These are phyloP conservation scores for Carcina quercana DNA, from an alignment of 2,888 invertebrate genomes.

Conservation along the genomic window DNA sequence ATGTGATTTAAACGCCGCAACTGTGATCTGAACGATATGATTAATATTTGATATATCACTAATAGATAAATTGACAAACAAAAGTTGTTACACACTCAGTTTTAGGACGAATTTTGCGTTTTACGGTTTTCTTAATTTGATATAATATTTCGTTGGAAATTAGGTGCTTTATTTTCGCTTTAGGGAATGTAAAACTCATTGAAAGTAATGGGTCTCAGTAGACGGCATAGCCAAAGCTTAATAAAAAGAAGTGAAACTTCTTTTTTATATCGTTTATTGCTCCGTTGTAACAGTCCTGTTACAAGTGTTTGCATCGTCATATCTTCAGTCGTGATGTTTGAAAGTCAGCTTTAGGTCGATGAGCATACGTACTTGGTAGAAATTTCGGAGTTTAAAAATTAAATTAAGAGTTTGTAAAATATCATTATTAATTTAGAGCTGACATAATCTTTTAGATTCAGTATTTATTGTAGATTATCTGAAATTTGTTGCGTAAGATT, in stretches of 20 bases:
- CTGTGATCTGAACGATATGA: slow-evolving; percentile 76
- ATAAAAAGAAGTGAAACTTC: slow-evolving; percentile 63
- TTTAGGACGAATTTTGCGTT: slow-evolving; percentile 32
- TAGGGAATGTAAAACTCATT: slow-evolving; percentile 44
- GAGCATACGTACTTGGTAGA: slow-evolving; percentile 32
- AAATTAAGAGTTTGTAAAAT: slow-evolving; percentile 40
- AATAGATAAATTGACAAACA: slow-evolving; percentile 69
- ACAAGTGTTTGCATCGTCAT: no score
- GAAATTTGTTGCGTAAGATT: no score
- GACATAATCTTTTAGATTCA: slow-evolving; percentile 61
- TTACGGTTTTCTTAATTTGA: slow-evolving; percentile 30
- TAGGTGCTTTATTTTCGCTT: slow-evolving; percentile 67
- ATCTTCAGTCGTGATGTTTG: no score
- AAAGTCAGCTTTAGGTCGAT: no score
- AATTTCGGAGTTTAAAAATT: slow-evolving; percentile 33
- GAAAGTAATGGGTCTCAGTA: slow-evolving; percentile 41
- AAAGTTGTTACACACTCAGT: slow-evolving; percentile 52
- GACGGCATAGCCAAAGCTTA: slow-evolving; percentile 70
- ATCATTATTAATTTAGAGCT: slow-evolving; percentile 53
- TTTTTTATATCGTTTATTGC: slow-evolving; percentile 22
- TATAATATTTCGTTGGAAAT: slow-evolving; percentile 31
- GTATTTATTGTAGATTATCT: slow-evolving; percentile 50
- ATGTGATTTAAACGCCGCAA: slow-evolving; percentile 75
- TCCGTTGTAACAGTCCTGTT: no score
- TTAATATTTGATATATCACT: slow-evolving; percentile 75